Base-by-base conservation (phyloP, 2,113 vertebrate genomes). In the Dryoscopus gambensis region DNA sequence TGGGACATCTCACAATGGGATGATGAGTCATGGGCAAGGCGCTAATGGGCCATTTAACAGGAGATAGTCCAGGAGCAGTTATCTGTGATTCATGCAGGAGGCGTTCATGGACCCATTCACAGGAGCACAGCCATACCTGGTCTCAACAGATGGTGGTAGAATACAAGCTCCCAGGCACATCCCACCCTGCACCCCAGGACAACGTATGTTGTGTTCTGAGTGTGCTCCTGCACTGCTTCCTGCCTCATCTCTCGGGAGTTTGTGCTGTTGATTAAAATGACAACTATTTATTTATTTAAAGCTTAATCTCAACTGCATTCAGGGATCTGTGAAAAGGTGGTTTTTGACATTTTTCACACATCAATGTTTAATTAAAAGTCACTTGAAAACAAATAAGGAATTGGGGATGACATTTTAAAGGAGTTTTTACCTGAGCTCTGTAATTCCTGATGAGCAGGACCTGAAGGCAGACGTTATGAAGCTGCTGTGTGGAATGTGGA, bases 301-400 rank as follows among this genome's bases (percentile, higher is more conserved):
- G 42, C 33, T 42, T 76, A 93, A 95, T 94, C 88, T 73, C 53
- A 92, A 3, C 65, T 83, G 56, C 42, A 78, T 86, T 74, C 76
- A 18, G 53, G 50, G 62, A 63, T 91, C 80, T 90, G 44, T 19
- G 50, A 60, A 93, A 64, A 95, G 46, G 52, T 35, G 67, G 10
- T 65, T 94, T 94, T 75, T 95, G 95, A 93, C 60, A 82, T 95
- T 97, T 95, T 95, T 89, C 68, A 47, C 46, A 62, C 62, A 42
- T 81, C 77, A 56, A 37, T 73, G 31, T 96, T 94, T 97, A 93
- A 94, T 97, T 96, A 97, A 95, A 95, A 94, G 64, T 64, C 59
- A 52, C 55, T 80, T 84, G 87, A 94, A 95, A 95, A 95, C 71
- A 95, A 96, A 84, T 90, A 87, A 87, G 84, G 55, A 88, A 63